Percentiles rank a stretch among this genome's conserved stretches.
phyloP scores from a whole-genome alignment of 2,113 vertebrate genomes.

The Tretioscincus oriximinensis region DNA sequence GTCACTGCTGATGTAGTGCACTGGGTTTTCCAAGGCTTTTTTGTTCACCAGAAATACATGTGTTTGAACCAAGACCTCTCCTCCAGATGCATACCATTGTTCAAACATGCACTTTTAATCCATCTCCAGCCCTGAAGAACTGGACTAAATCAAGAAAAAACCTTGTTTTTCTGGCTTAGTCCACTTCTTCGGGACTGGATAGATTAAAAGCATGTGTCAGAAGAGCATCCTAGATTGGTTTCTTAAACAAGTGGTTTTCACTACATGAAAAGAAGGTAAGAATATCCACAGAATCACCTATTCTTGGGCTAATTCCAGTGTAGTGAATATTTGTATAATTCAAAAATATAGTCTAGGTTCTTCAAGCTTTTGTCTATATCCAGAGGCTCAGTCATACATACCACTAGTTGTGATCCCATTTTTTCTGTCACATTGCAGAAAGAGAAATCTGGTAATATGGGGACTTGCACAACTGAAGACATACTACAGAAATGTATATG shows the following conservation, averaged over 20 bases:
- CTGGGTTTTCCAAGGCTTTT: neutral
- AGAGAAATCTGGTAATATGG: too few species aligned
- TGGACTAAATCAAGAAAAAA: too few species aligned
- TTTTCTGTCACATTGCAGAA: too few species aligned
- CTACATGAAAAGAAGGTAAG: neutral
- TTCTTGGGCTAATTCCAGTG: neutral
- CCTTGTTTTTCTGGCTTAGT: too few species aligned
- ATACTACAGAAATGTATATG: too few species aligned
- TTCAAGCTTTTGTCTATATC: neutral
- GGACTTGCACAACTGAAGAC: too few species aligned
- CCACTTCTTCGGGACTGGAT: too few species aligned
- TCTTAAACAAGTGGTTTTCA: fast-evolving
- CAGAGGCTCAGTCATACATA: too few species aligned
- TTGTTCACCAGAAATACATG: neutral
- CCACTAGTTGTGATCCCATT: too few species aligned
- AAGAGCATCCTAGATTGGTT: neutral
- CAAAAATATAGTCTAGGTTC: fast-evolving
- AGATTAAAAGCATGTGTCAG: too few species aligned
- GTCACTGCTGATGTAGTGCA: neutral
- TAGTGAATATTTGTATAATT: neutral
- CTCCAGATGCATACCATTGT: neutral
- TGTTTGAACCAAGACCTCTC: neutral
- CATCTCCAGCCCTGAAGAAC: too few species aligned
- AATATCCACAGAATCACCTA: neutral
- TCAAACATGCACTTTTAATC: too few species aligned